Evolutionary conservation across 2,888 invertebrate species (phyloP), one percentile per base, ranked within the genome.

Genomic region (Tipula confusa): DNA sequence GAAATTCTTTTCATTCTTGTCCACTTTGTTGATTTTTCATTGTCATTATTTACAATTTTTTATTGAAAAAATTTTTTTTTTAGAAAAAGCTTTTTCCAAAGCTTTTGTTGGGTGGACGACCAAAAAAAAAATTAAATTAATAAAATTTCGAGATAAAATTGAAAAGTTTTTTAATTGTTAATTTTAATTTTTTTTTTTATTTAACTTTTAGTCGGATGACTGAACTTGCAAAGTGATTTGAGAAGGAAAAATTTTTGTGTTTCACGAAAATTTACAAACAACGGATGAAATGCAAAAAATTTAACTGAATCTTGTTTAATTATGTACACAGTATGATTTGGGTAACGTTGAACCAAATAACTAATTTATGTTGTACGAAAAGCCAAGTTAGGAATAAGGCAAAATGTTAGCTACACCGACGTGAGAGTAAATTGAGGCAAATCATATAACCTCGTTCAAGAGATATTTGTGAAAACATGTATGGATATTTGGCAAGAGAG

Each of bases 71-170:
- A n/a, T n/a, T n/a, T n/a, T n/a, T n/a, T n/a, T n/a, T n/a, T n/a
- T n/a, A 38, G n/a, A 18, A 64, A 64, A 24, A 64, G 64, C 64
- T 64, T 18, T 64, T 64, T 1, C 24, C 24, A 2, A 24, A 7
- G 64, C 24, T 64, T 64, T 64, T 64, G 24, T 24, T 64, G 64
- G 64, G 18, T 43, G 15, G 43, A 64, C 64, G 9, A 24, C 18
- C 18, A 24, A 64, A 24, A 64, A 24, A 64, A 64, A 24, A 24
- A 24, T 64, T 24, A 64, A 64, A 64, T 64, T 64, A 64, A 64
- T 64, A 64, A 64, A 64, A 24, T 64, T n/a, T 64, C 64, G n/a
- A 64, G 64, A 64, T 64, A 64, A 64, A 64, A 64, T 64, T 24
- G 64, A 9, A 64, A 64, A 64, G 24, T 24, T 64, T 64, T 43